phyloP scores from a whole-genome alignment of 2,113 vertebrate species.

The Tupaia tana region DNA sequence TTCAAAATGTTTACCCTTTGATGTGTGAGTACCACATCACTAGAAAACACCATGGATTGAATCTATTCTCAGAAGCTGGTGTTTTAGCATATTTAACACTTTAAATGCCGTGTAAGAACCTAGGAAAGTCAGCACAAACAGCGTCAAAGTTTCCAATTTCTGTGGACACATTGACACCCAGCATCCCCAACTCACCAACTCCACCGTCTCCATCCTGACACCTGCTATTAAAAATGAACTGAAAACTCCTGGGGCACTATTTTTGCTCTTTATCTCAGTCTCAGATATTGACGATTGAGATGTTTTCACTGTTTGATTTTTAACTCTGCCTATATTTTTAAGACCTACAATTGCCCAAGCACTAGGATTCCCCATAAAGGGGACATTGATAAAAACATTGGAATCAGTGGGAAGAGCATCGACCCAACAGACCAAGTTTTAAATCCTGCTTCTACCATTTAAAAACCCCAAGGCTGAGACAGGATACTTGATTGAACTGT shows the following conservation, averaged over 20 bases:
- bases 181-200: too few relatives aligned
- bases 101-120: slow-evolving; percentile 70
- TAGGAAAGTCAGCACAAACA: slow-evolving; percentile 33
- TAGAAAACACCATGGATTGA: slow-evolving; percentile 79
- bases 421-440: neutral
- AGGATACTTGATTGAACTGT: neutral
- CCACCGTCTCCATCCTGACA: neutral
- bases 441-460: neutral
- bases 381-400: rapidly evolving
- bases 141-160: slow-evolving; percentile 41
- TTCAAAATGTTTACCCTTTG: slow-evolving; percentile 81
- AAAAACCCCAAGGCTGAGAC: neutral
- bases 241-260: neutral
- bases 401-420: neutral
- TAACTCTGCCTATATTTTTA: neutral
- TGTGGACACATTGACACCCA: neutral
- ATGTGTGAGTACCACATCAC: slow-evolving; percentile 76
- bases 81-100: slow-evolving; percentile 70
- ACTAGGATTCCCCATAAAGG: neutral
- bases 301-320: neutral
- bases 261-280: neutral
- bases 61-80: slow-evolving; percentile 78
- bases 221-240: neutral
- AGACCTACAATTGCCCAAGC: neutral
- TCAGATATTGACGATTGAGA: neutral